Evolutionary conservation across 2,888 invertebrate genomes (phyloP).

Genomic region (Pardosa pseudoannulata): DNA sequence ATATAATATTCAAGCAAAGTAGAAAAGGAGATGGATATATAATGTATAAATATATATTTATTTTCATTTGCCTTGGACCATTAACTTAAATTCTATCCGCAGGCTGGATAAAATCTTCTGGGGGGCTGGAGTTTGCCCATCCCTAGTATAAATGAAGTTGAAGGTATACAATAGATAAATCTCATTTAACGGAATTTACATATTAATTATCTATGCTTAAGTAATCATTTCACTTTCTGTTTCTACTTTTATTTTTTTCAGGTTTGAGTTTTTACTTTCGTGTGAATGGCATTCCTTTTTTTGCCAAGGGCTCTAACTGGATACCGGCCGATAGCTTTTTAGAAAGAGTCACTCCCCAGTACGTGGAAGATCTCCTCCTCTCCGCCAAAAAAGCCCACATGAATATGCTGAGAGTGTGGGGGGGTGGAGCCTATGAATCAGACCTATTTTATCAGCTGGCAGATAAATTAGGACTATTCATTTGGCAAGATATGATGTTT

Average conservation of each 20-base stretch:
- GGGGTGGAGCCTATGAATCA: constrained; percentile 96
- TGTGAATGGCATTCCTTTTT: constrained; percentile 90
- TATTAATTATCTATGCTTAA: not conserved
- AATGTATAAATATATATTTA: too few relatives aligned
- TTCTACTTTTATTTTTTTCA: not conserved
- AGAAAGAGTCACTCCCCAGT: constrained; percentile 82
- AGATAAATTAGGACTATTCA: constrained; percentile 91
- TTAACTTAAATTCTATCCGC: too few relatives aligned
- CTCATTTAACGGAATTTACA: not conserved
- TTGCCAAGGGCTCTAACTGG: constrained; percentile 96
- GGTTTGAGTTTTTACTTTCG: constrained; percentile 86
- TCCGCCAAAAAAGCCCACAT: constrained; percentile 88
- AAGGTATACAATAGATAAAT: too few relatives aligned
- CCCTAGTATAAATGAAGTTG: too few relatives aligned
- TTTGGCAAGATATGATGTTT: constrained; percentile 99
- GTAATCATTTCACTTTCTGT: too few relatives aligned
- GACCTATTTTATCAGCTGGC: constrained; percentile 91
- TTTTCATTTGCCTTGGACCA: too few relatives aligned
- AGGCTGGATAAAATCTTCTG: too few relatives aligned
- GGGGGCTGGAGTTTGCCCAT: too few relatives aligned
- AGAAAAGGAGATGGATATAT: too few relatives aligned
- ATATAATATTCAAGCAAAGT: too few relatives aligned
- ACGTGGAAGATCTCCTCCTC: constrained; percentile 82
- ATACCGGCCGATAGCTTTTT: constrained; percentile 92
- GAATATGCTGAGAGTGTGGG: constrained; percentile 98